Base-by-base conservation (phyloP, 2,888 invertebrate genomes). In the Eubasilissa splendida region DNA sequence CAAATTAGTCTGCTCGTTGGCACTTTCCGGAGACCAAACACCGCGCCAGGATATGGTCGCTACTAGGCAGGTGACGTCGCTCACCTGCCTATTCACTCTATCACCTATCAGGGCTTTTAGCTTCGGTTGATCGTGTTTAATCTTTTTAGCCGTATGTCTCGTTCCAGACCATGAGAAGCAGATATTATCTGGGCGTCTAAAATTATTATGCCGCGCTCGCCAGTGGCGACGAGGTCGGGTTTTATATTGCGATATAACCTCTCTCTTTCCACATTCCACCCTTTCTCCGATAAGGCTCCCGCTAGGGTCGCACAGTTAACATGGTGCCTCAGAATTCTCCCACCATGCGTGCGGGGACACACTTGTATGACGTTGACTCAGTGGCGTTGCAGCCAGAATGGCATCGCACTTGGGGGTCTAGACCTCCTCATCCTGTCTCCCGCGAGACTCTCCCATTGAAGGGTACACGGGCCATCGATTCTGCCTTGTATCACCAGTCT, bases 41-140 rank as follows among this genome's bases (percentile, higher is more conserved):
- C 84, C 85, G 87, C 77, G 56, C 73, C 63, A 54, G 31, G 59
- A 73, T 87, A 88, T 87, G 87, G 87, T 86, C 86, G 87, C 86
- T 85, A 86, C 85, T 85, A 84, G 0, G 4, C 31, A 31, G n/a
- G 3, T 9, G 8, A 66, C 65, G 52, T 14, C 10, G 81, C 78
- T 80, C 82, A 78, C 42, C 3, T 65, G 22, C 54, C 56, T 59
- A 31, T 22, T 22, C 33, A 59, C n/a, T 73, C 22, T 10, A 58
- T 12, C 10, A 42, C 50, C 77, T 14, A 42, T 50, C 92, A 94
- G 92, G 93, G 50, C 12, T 1, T 42, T 42, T 42, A 42, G 7
- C 7, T 42, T 2, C 7, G 4, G 5, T 11, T 11, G 3, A n/a
- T n/a, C 3, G 14, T 60, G 0, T 14, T 60, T 60, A 4, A 9